phyloP scores from a whole-genome alignment of 2,797 vertebrate genomes.

The Perodicticus potto region DNA sequence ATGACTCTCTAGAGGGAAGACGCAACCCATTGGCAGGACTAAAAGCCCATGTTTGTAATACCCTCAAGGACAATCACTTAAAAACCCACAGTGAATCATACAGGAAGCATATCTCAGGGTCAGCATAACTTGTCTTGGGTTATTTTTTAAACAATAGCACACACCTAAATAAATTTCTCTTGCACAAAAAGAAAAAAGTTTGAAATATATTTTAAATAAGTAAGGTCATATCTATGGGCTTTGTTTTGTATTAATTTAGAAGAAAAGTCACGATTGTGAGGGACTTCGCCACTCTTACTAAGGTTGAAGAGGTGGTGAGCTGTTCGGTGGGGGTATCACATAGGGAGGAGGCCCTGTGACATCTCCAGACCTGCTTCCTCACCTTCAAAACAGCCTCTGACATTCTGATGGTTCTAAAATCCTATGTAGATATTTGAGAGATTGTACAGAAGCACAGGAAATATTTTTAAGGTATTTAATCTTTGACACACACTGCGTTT shows the following conservation, averaged over 20 bases:
- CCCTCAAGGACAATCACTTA: slow-evolving; percentile 87
- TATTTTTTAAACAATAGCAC: slow-evolving; percentile 57
- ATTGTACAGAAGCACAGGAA: not conserved
- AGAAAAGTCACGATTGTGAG: not conserved
- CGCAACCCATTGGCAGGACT: slow-evolving; percentile 86
- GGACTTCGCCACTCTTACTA: not conserved
- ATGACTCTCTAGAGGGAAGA: slow-evolving; percentile 85
- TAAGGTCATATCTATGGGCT: not conserved
- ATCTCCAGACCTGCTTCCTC: not conserved
- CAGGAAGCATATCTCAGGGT: slow-evolving; percentile 74
- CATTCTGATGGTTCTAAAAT: not conserved
- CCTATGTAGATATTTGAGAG: not conserved
- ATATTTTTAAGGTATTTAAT: not conserved
- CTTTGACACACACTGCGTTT: not conserved
- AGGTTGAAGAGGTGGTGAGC: not conserved
- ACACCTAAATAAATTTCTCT: slow-evolving; percentile 70
- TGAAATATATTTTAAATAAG: slow-evolving; percentile 58
- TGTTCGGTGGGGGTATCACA: not conserved
- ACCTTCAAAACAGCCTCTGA: not conserved
- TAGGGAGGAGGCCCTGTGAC: not conserved
- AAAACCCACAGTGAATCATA: slow-evolving; percentile 85
- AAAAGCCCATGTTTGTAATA: slow-evolving; percentile 83
- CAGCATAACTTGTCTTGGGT: slow-evolving; percentile 77
- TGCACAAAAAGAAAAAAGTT: slow-evolving; percentile 61
- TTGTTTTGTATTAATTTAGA: not conserved